A percentile compares a stretch with the other conserved stretches of the same genome.
These are phyloP conservation scores for Nothobranchius furzeri DNA, from an alignment of 2,113 vertebrate genomes.

Conservation along the genomic window DNA sequence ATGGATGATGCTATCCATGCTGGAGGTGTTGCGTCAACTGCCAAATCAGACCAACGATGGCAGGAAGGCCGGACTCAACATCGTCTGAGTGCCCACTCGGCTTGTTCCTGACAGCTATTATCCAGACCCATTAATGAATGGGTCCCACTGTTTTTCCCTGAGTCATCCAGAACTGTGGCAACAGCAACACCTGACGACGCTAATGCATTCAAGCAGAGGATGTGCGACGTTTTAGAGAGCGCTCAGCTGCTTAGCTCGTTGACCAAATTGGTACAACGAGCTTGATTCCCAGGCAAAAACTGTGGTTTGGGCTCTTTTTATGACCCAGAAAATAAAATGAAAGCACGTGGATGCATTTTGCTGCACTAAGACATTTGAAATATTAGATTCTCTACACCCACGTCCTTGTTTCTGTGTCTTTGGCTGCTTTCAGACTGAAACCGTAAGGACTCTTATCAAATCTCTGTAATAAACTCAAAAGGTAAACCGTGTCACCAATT, in stretches of 20 bases:
- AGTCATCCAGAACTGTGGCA: conserved; percentile 30
- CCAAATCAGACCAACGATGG: conserved; percentile 42
- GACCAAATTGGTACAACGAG: no score
- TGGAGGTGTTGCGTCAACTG: conserved; percentile 61
- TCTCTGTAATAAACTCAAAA: no score
- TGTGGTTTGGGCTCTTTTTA: not conserved
- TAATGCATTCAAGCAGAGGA: conserved; percentile 36
- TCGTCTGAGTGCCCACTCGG: conserved; percentile 34
- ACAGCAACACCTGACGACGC: conserved; percentile 38
- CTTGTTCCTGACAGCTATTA: conserved; percentile 53
- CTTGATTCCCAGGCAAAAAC: not conserved
- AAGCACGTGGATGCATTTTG: conserved; percentile 3
- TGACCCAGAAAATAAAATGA: not conserved
- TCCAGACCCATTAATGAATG: conserved; percentile 54
- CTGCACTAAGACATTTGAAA: not conserved
- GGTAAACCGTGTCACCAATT: no score
- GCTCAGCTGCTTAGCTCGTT: not conserved
- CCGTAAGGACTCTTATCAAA: no score
- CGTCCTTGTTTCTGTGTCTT: not conserved
- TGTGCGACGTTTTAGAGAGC: conserved; percentile 4
- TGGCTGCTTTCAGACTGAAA: no score
- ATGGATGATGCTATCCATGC: conserved; percentile 58
- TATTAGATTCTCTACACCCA: not conserved
- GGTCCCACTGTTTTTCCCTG: conserved; percentile 44
- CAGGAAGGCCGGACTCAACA: conserved; percentile 55